Base-by-base conservation (phyloP, 2,113 vertebrate genomes). In the Marmota monax region DNA sequence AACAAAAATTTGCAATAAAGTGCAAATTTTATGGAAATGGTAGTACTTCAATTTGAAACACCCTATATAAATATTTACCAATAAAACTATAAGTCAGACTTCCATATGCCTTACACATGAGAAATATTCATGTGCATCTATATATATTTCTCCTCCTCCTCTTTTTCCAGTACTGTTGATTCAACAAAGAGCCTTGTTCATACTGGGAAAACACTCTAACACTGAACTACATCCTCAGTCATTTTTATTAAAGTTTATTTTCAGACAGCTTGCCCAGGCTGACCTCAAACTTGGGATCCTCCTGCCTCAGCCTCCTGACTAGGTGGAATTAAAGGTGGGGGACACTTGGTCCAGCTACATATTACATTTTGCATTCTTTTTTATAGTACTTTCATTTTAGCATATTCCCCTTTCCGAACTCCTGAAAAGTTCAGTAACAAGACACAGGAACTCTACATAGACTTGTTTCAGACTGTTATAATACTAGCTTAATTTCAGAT, bases 1-100 rank as follows among this genome's bases (percentile, higher is more conserved):
- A 83, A 51, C 39, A 93, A 65, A 27, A 61, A 65, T 72, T 51
- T 78, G 11, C 39, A 90, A 94, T 90, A 89, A 63, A 69, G 73
- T 89, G 17, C 42, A 88, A 63, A 92, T 73, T 37, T 4, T 27
- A n/a, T n/a, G n/a, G 1, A 87, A 73, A 83, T 78, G 20, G 27
- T 65, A 65, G 6, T 73, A 42, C 3, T 70, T 88, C 69, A 61
- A 63, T 51, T 82, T 82, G 69, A 86, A 83, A 20, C 10, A 61
- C 32, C 2, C 4, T 25, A 37, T 20, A 17, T n/a, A 69, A 39
- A 76, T 32, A 13, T 85, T 3, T 48, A 17, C n/a, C 61, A 89
- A 11, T 65, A 88, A 20, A 95, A 7, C 27, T 73, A 4, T 70
- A 65, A 76, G 45, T 42, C 63, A 65, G 25, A 67, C 9, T 97